Evolutionary conservation across 2,113 vertebrate species (phyloP).

Genomic region (Grus americana): DNA sequence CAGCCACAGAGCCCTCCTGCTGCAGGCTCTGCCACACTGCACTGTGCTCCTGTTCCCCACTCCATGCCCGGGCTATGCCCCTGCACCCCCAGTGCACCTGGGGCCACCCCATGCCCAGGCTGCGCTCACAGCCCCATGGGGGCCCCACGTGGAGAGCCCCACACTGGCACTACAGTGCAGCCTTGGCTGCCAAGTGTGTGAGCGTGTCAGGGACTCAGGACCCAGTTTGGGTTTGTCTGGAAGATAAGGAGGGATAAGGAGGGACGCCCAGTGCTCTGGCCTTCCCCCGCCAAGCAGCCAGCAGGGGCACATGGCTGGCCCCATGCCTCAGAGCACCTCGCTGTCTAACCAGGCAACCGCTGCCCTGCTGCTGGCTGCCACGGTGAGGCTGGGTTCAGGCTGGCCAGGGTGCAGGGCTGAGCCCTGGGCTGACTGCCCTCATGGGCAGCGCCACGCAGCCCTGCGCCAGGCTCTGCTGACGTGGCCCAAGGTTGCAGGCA

Average conservation of each 20-base stretch:
- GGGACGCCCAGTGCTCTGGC: neutral
- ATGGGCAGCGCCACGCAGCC: neutral
- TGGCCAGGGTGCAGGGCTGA: fast-evolving
- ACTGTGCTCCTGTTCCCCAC: neutral
- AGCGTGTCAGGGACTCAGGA: neutral
- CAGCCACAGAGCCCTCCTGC: neutral
- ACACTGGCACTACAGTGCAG: fast-evolving
- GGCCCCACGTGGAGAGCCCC: neutral
- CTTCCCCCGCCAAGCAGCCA: neutral
- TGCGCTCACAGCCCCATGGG: fast-evolving
- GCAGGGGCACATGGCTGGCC: neutral
- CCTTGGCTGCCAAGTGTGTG: neutral
- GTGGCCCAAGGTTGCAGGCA: neutral
- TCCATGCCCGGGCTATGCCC: neutral
- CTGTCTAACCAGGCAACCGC: neutral
- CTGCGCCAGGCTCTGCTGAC: fast-evolving
- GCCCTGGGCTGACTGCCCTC: neutral
- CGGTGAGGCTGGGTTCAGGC: neutral
- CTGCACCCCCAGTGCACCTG: too few relatives aligned
- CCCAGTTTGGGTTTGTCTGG: neutral
- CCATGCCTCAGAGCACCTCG: fast-evolving
- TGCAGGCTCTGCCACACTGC: neutral
- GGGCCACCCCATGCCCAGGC: too few relatives aligned
- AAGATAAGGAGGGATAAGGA: neutral
- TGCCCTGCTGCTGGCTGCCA: neutral